These are phyloP conservation scores for Discoglossus pictus DNA, from an alignment of 2,797 vertebrate species.

Conservation along the genomic window DNA sequence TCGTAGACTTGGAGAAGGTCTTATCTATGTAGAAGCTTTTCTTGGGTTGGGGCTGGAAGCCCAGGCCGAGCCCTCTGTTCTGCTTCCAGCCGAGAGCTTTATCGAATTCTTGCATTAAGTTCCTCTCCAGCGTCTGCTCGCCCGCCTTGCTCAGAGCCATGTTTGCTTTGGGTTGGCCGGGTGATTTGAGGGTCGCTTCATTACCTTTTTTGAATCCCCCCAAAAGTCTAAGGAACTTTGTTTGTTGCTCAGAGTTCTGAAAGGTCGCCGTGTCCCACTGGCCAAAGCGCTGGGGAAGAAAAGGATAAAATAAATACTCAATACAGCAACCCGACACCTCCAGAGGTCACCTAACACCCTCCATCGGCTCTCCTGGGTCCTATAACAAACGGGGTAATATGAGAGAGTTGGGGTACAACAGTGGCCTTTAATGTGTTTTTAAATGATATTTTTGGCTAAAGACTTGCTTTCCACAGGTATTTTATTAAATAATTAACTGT, in stretches of 20 bases:
- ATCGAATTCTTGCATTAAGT: conserved; percentile 82
- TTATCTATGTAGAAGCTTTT: conserved; percentile 78
- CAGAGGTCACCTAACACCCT: too few species aligned
- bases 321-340: too few species aligned
- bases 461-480: too few species aligned
- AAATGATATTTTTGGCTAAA: too few species aligned
- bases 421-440: too few species aligned
- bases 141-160: conserved; percentile 80
- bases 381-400: too few species aligned
- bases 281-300: conserved; percentile 68
- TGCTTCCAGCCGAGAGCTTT: conserved; percentile 75
- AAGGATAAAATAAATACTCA: conserved; percentile 32
- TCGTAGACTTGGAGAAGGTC: conserved; percentile 73
- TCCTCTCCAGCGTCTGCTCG: conserved; percentile 75
- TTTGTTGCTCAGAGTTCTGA: conserved; percentile 72
- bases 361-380: too few species aligned
- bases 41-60: conserved; percentile 70
- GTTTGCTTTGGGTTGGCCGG: conserved; percentile 56
- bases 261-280: conserved; percentile 90
- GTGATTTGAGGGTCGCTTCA: conserved; percentile 46
- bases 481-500: too few species aligned
- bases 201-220: conserved; percentile 84
- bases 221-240: conserved; percentile 91
- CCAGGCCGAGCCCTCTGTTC: conserved; percentile 77
- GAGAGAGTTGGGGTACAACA: too few species aligned